Percentiles rank a stretch among this genome's conserved stretches.
These are phyloP conservation scores for Isotomurus palustris DNA, from an alignment of 2,888 invertebrate species.

Conservation along the genomic window DNA sequence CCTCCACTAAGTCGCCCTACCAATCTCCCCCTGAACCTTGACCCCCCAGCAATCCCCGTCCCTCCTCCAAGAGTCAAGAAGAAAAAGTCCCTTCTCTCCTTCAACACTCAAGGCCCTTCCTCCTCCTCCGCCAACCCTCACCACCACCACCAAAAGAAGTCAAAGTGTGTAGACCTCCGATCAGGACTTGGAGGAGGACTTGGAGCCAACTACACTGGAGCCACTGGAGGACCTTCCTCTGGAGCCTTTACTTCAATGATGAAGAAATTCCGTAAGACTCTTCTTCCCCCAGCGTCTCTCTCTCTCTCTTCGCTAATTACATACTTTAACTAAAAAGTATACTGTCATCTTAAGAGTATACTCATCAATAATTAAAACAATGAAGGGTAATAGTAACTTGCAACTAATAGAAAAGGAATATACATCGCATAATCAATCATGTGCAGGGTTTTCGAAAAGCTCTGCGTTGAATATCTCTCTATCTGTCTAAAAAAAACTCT, in stretches of 20 bases:
- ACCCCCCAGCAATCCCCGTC: conserved; percentile 12
- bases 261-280: conserved; percentile 45
- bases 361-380: too few relatives aligned
- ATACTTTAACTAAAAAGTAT: too few relatives aligned
- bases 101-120: neutral
- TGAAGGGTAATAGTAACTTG: too few relatives aligned
- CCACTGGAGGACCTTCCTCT: conserved; percentile 14
- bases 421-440: too few relatives aligned
- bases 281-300: too few relatives aligned
- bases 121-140: neutral
- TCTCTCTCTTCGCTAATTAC: neutral
- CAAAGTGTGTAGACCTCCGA: conserved; percentile 54
- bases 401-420: too few relatives aligned
- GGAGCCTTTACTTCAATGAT: conserved; percentile 38
- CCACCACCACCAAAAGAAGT: conserved; percentile 7
- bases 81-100: conserved; percentile 21
- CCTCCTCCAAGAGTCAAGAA: conserved; percentile 33
- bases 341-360: too few relatives aligned
- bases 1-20: conserved; percentile 31
- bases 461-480: too few relatives aligned
- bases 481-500: too few relatives aligned
- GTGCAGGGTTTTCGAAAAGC: too few relatives aligned
- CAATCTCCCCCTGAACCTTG: conserved; percentile 23
- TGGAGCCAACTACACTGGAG: conserved; percentile 19
- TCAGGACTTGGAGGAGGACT: conserved; percentile 52